Base-by-base conservation (phyloP, 2,888 invertebrate species). In the Glyphotaelius pellucidus region DNA sequence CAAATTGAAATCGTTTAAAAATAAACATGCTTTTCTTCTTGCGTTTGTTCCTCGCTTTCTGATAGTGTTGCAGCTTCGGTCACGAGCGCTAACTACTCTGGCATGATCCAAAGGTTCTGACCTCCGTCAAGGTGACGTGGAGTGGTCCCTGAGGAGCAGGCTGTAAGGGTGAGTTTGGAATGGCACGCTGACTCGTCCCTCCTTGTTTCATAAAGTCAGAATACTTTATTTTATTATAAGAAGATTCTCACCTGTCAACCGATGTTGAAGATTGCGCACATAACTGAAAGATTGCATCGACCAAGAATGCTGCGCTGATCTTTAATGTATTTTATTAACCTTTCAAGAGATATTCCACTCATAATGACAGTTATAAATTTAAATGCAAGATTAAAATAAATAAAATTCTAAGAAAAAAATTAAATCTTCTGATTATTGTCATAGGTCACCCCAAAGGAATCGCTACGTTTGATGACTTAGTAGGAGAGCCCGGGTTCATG, bases 221-320 rank as follows among this genome's bases (percentile, higher is more conserved):
- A 30, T 32, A 31, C 3, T 31, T 30, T 81, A 81, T 81, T 81
- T 81, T 81, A 67, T 67, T 67, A 67, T 81, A 81, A 81, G 15
- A 30, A 81, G 81, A 81, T 81, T 32, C 31, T 81, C 81, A 81
- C 81, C 81, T 81, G 81, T 81, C 81, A 81, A 81, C 81, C 81
- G 81, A 81, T 81, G 81, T 30, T 32, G 31, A 81, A 81, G 81
- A 81, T 81, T 81, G 52, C 31, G 81, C 81, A 31, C 81, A 31
- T 81, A 30, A 80, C 80, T 30, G 30, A 30, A 81, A 30, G 30
- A 67, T 67, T 67, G 52, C 52, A 67, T 25, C 52, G 52, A 67
- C 25, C 52, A 67, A 67, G 52, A 67, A 67, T 25, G 19, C 52
- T 19, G 52, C 52, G 52, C 25, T 25, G 52, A 67, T 67, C 52